phyloP scores from a whole-genome alignment of 1,140 invertebrate genomes.

The Bilobella aurantiaca region DNA sequence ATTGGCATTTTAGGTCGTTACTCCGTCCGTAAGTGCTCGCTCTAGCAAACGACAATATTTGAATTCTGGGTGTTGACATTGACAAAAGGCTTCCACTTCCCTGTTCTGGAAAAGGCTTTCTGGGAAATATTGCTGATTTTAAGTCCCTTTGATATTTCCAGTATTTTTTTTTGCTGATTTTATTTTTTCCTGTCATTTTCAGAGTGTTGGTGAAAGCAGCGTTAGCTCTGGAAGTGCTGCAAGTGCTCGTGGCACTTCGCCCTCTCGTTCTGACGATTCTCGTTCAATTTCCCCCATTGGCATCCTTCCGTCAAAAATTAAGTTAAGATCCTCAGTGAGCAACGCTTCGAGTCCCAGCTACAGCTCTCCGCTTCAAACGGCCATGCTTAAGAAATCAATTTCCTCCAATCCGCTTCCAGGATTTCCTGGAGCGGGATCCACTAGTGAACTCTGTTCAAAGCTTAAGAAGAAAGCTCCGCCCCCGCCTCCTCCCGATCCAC shows the following conservation, averaged over 20 bases:
- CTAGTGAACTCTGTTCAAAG: slow-evolving; percentile 1
- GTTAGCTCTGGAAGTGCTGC: slow-evolving; percentile 45
- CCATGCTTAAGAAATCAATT: slow-evolving; percentile 7
- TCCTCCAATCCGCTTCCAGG: slow-evolving; percentile 5
- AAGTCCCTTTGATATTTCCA: background rate
- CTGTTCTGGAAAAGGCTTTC: background rate
- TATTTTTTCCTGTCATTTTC: slow-evolving; percentile 19
- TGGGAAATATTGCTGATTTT: too few species aligned
- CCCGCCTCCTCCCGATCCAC: slow-evolving; percentile 20
- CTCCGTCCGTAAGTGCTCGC: too few species aligned
- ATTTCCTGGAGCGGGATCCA: too few species aligned
- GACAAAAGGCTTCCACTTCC: background rate
- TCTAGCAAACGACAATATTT: too few species aligned
- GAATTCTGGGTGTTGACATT: too few species aligned
- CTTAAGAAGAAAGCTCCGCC: slow-evolving; percentile 32
- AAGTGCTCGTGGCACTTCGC: slow-evolving; percentile 42
- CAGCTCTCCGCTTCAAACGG: slow-evolving; percentile 13
- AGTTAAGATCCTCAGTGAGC: slow-evolving; percentile 27
- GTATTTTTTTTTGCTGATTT: background rate
- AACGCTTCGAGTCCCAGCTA: slow-evolving; percentile 24
- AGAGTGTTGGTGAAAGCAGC: slow-evolving; percentile 39
- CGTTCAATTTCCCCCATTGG: slow-evolving; percentile 39
- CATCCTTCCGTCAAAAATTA: slow-evolving; percentile 23
- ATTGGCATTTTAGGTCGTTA: too few species aligned
- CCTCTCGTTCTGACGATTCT: slow-evolving; percentile 41